Evolutionary conservation across 2,888 invertebrate species (phyloP).

Genomic region (Watsonalla cultraria): DNA sequence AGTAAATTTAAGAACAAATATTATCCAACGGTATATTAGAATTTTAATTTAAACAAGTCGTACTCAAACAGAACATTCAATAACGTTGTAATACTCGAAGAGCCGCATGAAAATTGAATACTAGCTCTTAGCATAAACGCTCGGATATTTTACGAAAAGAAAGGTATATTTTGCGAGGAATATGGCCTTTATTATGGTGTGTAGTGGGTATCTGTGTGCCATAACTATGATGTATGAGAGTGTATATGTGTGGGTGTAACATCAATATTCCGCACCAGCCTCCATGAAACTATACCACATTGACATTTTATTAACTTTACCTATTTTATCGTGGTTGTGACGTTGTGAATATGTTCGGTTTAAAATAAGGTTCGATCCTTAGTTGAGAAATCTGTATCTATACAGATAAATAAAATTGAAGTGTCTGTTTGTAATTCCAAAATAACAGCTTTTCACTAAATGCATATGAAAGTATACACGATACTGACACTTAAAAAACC

Average conservation of each 20-base stretch:
- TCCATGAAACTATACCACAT: slow-evolving; percentile 21
- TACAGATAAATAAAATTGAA: no score
- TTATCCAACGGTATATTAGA: no score
- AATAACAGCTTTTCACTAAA: no score
- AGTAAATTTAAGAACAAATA: no score
- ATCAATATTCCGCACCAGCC: slow-evolving; percentile 27
- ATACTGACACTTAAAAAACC: no score
- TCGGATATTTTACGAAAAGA: background rate
- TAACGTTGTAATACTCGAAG: background rate
- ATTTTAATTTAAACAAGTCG: no score
- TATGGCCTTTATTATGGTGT: background rate
- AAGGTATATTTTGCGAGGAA: background rate
- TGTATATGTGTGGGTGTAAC: slow-evolving; percentile 7
- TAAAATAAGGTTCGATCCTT: no score
- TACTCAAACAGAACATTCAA: no score
- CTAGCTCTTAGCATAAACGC: background rate
- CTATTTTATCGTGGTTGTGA: background rate
- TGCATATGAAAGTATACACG: no score
- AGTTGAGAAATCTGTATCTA: no score
- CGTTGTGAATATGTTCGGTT: no score
- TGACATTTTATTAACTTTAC: slow-evolving; percentile 23
- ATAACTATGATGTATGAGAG: slow-evolving; percentile 5
- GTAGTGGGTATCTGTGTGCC: background rate
- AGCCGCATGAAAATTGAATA: background rate
- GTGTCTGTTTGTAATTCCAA: no score